A percentile compares a stretch with the other conserved stretches of the same genome.
Conservation (phyloP, 2,797 vertebrate genomes). For the Trichosurus vulpecula region DNA sequence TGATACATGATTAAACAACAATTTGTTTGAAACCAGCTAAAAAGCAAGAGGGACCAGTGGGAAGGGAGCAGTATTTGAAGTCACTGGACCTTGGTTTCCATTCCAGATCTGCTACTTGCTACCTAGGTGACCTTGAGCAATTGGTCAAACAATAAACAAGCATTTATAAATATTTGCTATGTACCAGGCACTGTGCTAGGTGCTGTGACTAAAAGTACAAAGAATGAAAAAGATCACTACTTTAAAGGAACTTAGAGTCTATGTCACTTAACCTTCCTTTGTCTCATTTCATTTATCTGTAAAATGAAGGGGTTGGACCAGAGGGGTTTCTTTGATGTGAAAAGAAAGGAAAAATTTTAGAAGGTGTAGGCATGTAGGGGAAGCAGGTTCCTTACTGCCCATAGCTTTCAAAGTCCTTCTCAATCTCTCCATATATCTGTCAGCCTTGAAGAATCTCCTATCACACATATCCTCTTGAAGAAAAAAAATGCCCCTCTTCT, state of each 20-base stretch:
- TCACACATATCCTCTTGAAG: background rate
- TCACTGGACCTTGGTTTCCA: background rate
- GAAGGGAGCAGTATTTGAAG: background rate
- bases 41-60: background rate
- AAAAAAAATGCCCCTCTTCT: background rate
- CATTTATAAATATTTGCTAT: slow-evolving; percentile 2
- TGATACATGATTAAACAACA: background rate
- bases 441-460: background rate
- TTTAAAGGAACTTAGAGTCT: background rate
- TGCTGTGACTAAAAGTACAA: background rate
- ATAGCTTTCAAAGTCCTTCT: background rate
- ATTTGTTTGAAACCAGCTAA: background rate
- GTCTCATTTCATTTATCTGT: background rate
- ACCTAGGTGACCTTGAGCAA: background rate
- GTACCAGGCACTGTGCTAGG: background rate
- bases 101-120: background rate
- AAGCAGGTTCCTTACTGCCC: background rate
- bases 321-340: background rate
- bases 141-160: background rate
- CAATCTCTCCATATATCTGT: background rate
- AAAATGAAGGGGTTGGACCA: background rate
- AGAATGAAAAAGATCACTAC: background rate
- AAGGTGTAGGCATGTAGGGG: background rate
- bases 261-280: background rate
- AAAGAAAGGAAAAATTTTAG: background rate